Conservation (phyloP, 2,888 invertebrate genomes). For the Dynastes hyllus region DNA sequence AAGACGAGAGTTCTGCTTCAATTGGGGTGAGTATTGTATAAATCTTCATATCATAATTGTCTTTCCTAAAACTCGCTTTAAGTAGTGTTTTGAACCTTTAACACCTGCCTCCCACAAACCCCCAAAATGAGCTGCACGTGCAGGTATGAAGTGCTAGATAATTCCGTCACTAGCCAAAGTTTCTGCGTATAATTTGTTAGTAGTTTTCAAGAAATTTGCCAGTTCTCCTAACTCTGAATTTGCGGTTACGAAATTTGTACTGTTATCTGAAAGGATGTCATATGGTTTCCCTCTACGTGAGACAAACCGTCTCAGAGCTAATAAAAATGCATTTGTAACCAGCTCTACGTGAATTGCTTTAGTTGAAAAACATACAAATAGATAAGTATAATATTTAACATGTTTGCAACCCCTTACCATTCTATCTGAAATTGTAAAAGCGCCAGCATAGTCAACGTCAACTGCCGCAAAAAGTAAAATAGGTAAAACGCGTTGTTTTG, state of each 20-base stretch:
- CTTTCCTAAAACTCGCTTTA: no score
- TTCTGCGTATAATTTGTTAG: slow-evolving; percentile 57
- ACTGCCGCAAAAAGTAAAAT: background rate
- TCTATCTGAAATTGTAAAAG: background rate
- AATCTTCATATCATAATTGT: no score
- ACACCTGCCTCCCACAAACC: no score
- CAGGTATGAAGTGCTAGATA: slow-evolving; percentile 56
- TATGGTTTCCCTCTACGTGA: slow-evolving; percentile 51
- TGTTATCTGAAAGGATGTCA: slow-evolving; percentile 53
- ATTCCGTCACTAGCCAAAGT: background rate
- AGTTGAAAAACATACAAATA: slow-evolving; percentile 47
- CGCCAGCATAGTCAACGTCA: background rate
- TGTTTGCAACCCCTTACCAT: background rate
- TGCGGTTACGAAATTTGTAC: slow-evolving; percentile 52
- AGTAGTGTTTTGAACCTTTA: no score
- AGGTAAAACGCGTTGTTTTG: background rate
- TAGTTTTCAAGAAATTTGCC: slow-evolving; percentile 9
- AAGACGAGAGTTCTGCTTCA: no score
- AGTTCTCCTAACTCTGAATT: background rate
- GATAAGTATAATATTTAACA: background rate
- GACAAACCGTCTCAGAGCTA: slow-evolving; percentile 52
- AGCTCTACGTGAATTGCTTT: slow-evolving; percentile 57
- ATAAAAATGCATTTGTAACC: slow-evolving; percentile 54
- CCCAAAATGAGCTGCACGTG: background rate
- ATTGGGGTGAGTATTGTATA: no score